Base-by-base conservation (phyloP, 1,140 invertebrate species). In the Brachionus plicatilis region DNA sequence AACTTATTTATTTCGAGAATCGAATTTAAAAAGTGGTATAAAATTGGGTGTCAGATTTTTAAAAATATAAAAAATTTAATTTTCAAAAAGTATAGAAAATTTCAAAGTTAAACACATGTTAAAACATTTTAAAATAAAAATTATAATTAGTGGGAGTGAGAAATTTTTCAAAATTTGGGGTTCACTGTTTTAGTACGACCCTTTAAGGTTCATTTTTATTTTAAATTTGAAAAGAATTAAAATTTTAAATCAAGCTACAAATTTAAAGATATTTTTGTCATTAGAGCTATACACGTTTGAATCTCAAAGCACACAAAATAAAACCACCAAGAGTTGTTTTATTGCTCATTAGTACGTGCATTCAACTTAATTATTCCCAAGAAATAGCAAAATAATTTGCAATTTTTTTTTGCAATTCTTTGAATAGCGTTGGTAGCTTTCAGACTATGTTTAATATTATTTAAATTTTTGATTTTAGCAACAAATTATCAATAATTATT, bases 391-490 rank as follows among this genome's bases (percentile, higher is more conserved):
- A 66, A 45, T 45, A 75, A 75, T 75, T 75, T 75, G 70, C 33
- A 75, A 76, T 72, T 12, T 76, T 76, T 75, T 17, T 76, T 76
- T 37, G 20, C 24, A 37, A 50, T 50, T 76, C 17, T 75, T 6
- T 50, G 45, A 76, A 76, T 76, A 76, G 72, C 72, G 72, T 76
- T 76, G 72, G 41, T 76, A 27, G 41, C 20, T 24, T 50, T 76
- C 20, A 12, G 24, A 27, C 33, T 76, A 8, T 50, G 20, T 76
- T 50, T 50, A 2, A 60, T 27, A 27, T 50, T 24, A 50, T 76
- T 76, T 50, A 29, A 76, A 76, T 50, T 76, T 76, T 76, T 47
- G 43, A 47, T 76, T 47, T 76, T 24, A 12, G 17, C 24, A n/a
- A 29, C 8, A 14, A 29, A 14, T 27, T 14, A 76, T 50, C 11